Base-by-base conservation (phyloP, 2,888 invertebrate species). In the Athrips mouffetella region DNA sequence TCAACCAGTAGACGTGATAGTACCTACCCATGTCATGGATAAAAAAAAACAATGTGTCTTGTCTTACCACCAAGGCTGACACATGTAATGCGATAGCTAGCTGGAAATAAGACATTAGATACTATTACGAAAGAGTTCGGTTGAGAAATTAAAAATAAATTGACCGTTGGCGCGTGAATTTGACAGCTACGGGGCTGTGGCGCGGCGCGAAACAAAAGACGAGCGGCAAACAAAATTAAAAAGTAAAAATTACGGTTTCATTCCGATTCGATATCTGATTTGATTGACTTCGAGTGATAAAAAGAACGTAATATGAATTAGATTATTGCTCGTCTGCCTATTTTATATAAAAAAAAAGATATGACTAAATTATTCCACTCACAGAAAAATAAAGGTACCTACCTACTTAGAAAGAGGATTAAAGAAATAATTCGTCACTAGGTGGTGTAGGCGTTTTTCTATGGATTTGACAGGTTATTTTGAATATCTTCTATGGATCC, bases 131-230 rank as follows among this genome's bases (percentile, higher is more conserved):
- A 58, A 58, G 65, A 58, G 59, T 62, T 63, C 68, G 63, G 63
- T 52, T 52, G 63, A 68, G 73, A 72, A 72, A 74, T 76, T 73
- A 75, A 78, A 80, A 76, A 70, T 61, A 67, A 64, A 69, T 67
- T 70, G 72, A 63, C 65, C 79, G 70, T 70, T 78, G 76, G 68
- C 70, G 81, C 80, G 81, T 76, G 71, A 76, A 74, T 66, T 63
- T 70, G 72, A 76, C 76, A 73, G 73, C 63, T 63, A 59, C 60
- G 63, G 64, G 30, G 39, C 62, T 67, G 69, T 67, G 75, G 72
- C 61, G 65, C 67, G 75, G 72, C 61, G 65, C 68, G 64, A 74
- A 68, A 66, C 67, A 72, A 74, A 73, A 67, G 59, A 64, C 68
- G 61, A 65, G 52, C 52, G 51, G 56, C 15, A 61, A 60, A 58